Conservation (phyloP, 1,140 invertebrate genomes). For the Drosophila guanche region DNA sequence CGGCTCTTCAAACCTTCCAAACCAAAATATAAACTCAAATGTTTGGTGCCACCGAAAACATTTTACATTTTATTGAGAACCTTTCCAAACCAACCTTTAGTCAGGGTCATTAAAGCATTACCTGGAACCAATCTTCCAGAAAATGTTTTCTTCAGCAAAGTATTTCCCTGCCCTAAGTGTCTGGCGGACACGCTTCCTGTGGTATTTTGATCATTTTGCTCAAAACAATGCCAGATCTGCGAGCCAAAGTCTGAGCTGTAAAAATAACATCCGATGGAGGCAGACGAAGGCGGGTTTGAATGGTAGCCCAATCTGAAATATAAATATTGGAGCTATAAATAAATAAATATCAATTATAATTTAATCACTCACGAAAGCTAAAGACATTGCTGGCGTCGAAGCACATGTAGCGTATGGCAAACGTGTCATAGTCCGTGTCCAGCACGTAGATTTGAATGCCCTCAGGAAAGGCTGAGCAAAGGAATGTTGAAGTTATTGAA, state of each 20-base stretch:
- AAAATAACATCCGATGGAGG: not conserved
- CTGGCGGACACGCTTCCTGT: slow-evolving; percentile 26
- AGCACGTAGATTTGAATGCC: slow-evolving; percentile 40
- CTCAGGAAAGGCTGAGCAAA: slow-evolving; percentile 11
- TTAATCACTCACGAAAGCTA: slow-evolving; percentile 33
- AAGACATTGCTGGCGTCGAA: slow-evolving; percentile 10
- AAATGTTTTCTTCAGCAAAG: too few species aligned
- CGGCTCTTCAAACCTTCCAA: too few species aligned
- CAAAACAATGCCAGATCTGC: not conserved
- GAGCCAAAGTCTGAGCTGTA: slow-evolving; percentile 7
- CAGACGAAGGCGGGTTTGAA: slow-evolving; percentile 19
- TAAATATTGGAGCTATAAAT: too few species aligned
- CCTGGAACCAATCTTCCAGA: too few species aligned
- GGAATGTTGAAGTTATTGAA: too few species aligned
- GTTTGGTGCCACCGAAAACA: too few species aligned
- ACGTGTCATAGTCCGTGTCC: slow-evolving; percentile 51
- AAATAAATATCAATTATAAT: not conserved
- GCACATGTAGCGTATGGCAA: slow-evolving; percentile 43
- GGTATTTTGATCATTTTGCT: slow-evolving; percentile 7
- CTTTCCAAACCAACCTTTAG: not conserved
- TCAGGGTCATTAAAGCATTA: not conserved
- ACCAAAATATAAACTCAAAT: too few species aligned
- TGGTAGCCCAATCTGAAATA: slow-evolving; percentile 34
- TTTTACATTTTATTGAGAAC: too few species aligned
- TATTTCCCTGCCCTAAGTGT: not conserved